Evolutionary conservation across 2,888 invertebrate genomes (phyloP).

Genomic region (Pseudoips prasinana): DNA sequence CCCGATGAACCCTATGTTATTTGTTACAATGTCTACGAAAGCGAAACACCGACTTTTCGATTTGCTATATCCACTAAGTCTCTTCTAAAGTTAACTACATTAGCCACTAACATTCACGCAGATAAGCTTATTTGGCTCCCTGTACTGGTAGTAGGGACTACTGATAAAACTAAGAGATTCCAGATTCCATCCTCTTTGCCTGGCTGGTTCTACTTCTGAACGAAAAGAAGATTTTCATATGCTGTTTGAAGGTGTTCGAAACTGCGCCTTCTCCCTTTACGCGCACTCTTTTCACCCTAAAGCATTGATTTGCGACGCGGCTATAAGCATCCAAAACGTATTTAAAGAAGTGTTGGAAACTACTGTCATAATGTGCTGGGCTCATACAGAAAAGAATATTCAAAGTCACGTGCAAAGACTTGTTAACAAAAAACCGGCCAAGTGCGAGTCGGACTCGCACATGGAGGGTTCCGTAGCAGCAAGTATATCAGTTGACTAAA

Average conservation of each 20-base stretch:
- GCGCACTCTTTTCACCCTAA: conserved; percentile 14
- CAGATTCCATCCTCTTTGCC: conserved; percentile 19
- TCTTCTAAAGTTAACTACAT: conserved; percentile 8
- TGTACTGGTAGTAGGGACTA: conserved; percentile 14
- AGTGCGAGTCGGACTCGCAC: too few species aligned
- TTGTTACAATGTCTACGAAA: conserved; percentile 5
- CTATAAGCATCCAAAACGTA: conserved; percentile 7
- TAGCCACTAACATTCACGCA: conserved; percentile 12
- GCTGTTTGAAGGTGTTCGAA: conserved; percentile 4
- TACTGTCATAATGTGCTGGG: conserved; percentile 21
- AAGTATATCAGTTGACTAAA: too few species aligned
- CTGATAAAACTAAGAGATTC: conserved; percentile 17
- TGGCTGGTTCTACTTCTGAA: conserved; percentile 18
- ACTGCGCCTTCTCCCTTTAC: conserved; percentile 5
- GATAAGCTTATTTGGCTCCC: conserved; percentile 8
- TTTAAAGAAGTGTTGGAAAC: conserved; percentile 14
- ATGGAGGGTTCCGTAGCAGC: too few species aligned
- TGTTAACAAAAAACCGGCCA: conserved; percentile 4
- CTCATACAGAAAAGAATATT: conserved; percentile 23
- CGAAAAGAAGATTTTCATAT: conserved; percentile 2
- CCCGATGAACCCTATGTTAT: conserved; percentile 12
- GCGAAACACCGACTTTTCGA: conserved; percentile 6
- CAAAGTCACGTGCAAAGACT: conserved; percentile 6
- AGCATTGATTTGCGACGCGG: conserved; percentile 20
- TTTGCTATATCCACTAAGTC: conserved; percentile 9